These are phyloP conservation scores for Drosophila prolongata DNA, from an alignment of 2,888 invertebrate species.

Conservation along the genomic window DNA sequence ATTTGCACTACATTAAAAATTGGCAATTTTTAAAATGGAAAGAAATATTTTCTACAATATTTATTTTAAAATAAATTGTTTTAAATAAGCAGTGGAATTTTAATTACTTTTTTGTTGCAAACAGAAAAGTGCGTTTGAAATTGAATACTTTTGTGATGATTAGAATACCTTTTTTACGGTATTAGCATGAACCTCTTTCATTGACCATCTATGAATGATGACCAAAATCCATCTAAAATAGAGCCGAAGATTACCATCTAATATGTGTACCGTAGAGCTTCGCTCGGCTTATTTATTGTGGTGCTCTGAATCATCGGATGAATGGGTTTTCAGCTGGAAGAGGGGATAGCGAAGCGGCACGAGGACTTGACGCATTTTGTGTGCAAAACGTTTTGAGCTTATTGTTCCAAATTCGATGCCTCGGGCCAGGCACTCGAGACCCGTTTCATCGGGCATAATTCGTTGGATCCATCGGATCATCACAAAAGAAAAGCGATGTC, in stretches of 20 bases:
- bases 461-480: slow-evolving; percentile 52
- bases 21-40: too few relatives aligned
- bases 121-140: background rate
- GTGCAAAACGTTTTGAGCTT: slow-evolving; percentile 26
- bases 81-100: too few relatives aligned
- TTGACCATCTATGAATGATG: background rate
- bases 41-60: too few relatives aligned
- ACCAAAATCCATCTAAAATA: slow-evolving; percentile 12
- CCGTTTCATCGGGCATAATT: slow-evolving; percentile 59
- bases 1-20: too few relatives aligned
- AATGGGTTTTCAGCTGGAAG: slow-evolving; percentile 11
- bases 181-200: background rate
- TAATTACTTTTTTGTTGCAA: too few relatives aligned
- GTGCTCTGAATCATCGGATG: slow-evolving; percentile 37
- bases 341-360: slow-evolving; percentile 2
- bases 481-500: slow-evolving; percentile 54
- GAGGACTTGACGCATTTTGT: slow-evolving; percentile 46
- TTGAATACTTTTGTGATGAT: background rate
- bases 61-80: too few relatives aligned
- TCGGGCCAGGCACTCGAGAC: slow-evolving; percentile 23
- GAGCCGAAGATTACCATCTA: slow-evolving; percentile 16
- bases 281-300: slow-evolving; percentile 32
- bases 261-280: slow-evolving; percentile 32
- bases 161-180: background rate
- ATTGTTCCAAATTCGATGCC: slow-evolving; percentile 51